Evolutionary conservation across 2,113 vertebrate genomes (phyloP).

Genomic region (Centrocercus urophasianus): DNA sequence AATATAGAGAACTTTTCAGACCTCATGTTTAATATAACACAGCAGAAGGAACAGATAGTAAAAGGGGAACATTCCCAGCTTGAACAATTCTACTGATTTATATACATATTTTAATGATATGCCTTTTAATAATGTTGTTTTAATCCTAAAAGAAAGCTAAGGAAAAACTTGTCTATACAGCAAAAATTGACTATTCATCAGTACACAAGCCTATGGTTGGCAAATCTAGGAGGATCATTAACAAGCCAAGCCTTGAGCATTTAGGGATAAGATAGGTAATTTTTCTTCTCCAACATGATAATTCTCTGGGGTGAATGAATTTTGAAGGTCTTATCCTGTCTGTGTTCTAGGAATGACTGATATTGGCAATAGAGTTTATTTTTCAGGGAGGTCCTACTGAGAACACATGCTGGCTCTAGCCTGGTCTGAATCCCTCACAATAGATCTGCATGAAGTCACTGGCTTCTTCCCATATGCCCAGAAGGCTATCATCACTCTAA

Average conservation of each 20-base stretch:
- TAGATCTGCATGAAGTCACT: neutral
- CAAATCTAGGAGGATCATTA: neutral
- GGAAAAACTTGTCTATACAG: neutral
- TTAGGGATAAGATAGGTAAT: neutral
- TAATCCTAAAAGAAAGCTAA: neutral
- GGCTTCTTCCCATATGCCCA: neutral
- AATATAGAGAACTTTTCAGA: neutral
- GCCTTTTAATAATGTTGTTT: neutral
- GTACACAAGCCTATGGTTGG: neutral
- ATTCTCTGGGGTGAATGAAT: neutral
- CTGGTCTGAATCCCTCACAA: neutral
- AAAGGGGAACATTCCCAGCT: neutral
- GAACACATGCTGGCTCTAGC: accelerated
- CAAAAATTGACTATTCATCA: neutral
- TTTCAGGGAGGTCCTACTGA: neutral
- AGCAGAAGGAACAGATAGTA: neutral
- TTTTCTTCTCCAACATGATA: neutral
- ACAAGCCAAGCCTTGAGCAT: neutral
- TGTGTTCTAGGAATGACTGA: neutral
- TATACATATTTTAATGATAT: neutral
- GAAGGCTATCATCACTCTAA: neutral
- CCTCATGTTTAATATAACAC: neutral
- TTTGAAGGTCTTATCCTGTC: neutral
- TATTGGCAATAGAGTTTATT: neutral
- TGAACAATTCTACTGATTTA: neutral